phyloP scores from a whole-genome alignment of 2,888 invertebrate genomes.

The Cantharis nigra region DNA sequence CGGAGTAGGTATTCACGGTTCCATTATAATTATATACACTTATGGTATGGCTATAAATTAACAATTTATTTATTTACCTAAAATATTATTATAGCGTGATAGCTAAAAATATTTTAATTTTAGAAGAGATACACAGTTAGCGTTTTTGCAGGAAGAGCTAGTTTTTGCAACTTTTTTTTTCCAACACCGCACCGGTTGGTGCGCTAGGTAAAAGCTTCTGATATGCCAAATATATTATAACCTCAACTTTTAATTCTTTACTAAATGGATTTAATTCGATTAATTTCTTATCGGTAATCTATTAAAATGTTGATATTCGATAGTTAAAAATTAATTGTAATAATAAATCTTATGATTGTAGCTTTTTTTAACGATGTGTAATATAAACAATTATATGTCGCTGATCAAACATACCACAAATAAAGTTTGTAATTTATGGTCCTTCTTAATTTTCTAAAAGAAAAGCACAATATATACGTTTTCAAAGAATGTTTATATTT shows the following conservation, averaged over 20 bases:
- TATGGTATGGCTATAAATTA: conserved; percentile 15
- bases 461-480: not conserved
- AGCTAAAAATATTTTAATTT: not conserved
- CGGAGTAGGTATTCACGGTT: conserved; percentile 21
- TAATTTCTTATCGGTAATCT: not conserved
- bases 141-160: not conserved
- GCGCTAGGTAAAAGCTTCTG: not conserved
- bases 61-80: conserved; percentile 9
- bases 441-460: not conserved
- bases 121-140: not conserved
- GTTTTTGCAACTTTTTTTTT: not conserved
- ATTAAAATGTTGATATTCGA: not conserved
- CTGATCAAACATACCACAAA: not conserved
- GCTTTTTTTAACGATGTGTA: not conserved
- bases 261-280: not conserved
- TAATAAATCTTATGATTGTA: not conserved
- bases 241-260: not conserved
- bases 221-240: not conserved
- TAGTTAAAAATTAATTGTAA: not conserved
- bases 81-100: not conserved
- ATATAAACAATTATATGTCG: not conserved
- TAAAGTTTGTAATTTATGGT: not conserved
- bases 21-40: conserved; percentile 23
- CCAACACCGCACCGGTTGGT: not conserved
- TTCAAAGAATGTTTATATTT: not conserved